A percentile compares a stretch with the other conserved stretches of the same genome.
phyloP scores from a whole-genome alignment of 2,113 vertebrate genomes.

The Pseudopipra pipra region DNA sequence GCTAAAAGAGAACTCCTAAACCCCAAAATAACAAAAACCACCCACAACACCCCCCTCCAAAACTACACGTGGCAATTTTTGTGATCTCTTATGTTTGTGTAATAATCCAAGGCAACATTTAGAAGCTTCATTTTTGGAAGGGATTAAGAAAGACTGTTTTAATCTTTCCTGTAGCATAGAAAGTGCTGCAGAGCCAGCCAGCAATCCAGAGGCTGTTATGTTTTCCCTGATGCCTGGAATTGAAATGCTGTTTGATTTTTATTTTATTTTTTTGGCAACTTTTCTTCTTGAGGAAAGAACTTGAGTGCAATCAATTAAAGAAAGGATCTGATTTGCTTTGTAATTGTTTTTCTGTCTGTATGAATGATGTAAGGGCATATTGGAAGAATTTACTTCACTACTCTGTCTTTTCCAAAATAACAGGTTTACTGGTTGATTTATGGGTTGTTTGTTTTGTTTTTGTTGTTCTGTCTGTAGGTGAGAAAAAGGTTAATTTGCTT shows the following conservation, averaged over 20 bases:
- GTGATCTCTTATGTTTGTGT: not conserved
- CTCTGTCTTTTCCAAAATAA: conserved; percentile 61
- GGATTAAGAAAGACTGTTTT: not conserved
- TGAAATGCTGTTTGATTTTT: conserved; percentile 1
- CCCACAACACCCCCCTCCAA: not conserved
- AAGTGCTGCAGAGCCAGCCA: not conserved
- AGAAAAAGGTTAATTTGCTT: conserved; percentile 72
- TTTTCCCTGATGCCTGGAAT: not conserved
- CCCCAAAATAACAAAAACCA: not conserved
- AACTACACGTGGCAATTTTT: not conserved
- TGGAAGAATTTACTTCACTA: conserved; percentile 60
- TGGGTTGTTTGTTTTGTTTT: conserved; percentile 67
- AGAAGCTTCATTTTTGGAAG: not conserved
- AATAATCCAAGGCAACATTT: not conserved
- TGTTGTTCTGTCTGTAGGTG: conserved; percentile 62
- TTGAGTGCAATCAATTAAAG: conserved; percentile 68
- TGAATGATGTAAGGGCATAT: conserved; percentile 66
- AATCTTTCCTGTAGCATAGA: not conserved
- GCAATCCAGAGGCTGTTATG: not conserved
- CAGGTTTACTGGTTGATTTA: conserved; percentile 62
- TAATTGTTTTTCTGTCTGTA: conserved; percentile 69
- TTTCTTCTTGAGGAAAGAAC: conserved; percentile 33
- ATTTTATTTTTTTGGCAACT: not conserved
- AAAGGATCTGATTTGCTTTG: conserved; percentile 66
- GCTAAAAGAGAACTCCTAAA: not conserved